These are phyloP conservation scores for Menura novaehollandiae DNA, from an alignment of 2,113 vertebrate species.

Conservation along the genomic window DNA sequence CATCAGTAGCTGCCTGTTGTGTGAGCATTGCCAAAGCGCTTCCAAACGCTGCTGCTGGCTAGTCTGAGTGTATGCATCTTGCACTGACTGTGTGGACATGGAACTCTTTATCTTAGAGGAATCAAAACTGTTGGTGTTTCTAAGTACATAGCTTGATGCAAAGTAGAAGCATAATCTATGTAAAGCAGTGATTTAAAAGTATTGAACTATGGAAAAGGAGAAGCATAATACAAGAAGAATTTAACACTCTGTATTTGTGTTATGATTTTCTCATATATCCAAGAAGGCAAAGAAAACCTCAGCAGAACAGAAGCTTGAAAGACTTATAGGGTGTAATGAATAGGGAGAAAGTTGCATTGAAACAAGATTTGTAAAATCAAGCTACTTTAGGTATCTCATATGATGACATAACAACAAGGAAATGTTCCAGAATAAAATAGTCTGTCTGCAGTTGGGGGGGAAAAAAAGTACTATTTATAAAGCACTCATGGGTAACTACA, in stretches of 20 bases:
- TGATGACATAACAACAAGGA: neutral
- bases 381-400: fast-evolving
- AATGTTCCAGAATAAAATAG: neutral
- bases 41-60: neutral
- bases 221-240: neutral
- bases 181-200: neutral
- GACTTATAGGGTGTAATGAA: fast-evolving
- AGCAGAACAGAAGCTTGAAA: neutral
- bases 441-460: fast-evolving
- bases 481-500: neutral
- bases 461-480: neutral
- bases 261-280: neutral
- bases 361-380: neutral
- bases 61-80: neutral
- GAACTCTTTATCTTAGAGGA: neutral
- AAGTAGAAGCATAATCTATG: neutral
- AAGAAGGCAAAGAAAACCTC: neutral
- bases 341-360: neutral
- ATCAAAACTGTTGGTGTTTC: neutral
- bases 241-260: neutral
- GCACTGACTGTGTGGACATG: neutral
- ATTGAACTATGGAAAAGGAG: neutral
- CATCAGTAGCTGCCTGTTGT: neutral
- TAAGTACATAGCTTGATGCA: neutral
- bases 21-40: neutral